These are phyloP conservation scores for Lasius platythorax DNA, from an alignment of 2,888 invertebrate species.

Conservation along the genomic window DNA sequence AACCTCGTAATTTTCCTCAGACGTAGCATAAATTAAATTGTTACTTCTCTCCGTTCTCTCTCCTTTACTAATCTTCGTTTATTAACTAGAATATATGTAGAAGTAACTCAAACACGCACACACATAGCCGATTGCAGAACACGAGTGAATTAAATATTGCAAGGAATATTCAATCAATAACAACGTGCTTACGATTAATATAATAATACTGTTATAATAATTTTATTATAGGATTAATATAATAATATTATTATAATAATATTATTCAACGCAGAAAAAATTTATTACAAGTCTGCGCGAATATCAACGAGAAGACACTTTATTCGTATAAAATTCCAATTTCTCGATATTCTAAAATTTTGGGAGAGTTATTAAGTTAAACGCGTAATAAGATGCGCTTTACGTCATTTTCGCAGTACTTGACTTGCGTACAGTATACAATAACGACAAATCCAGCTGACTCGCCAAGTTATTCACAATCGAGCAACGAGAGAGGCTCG, in stretches of 20 bases:
- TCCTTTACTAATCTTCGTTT: slow-evolving; percentile 11
- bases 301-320: slow-evolving; percentile 6
- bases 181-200: neutral
- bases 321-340: slow-evolving; percentile 22
- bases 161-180: neutral
- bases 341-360: slow-evolving; percentile 35
- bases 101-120: neutral
- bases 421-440: neutral
- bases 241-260: neutral
- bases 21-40: slow-evolving; percentile 17
- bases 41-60: slow-evolving; percentile 8
- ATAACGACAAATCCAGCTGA: slow-evolving; percentile 35
- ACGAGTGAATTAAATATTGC: neutral
- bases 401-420: neutral
- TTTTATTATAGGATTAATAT: no score
- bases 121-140: neutral
- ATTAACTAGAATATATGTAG: neutral
- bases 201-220: no score
- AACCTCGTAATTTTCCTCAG: neutral
- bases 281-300: slow-evolving; percentile 2
- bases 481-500: neutral
- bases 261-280: slow-evolving; percentile 10
- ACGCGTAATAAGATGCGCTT: slow-evolving; percentile 5
- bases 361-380: slow-evolving; percentile 12
- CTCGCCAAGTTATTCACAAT: slow-evolving; percentile 18